Evolutionary conservation across 2,888 invertebrate genomes (phyloP), one percentile per base, ranked within the genome.

Genomic region (Apoda limacodes): DNA sequence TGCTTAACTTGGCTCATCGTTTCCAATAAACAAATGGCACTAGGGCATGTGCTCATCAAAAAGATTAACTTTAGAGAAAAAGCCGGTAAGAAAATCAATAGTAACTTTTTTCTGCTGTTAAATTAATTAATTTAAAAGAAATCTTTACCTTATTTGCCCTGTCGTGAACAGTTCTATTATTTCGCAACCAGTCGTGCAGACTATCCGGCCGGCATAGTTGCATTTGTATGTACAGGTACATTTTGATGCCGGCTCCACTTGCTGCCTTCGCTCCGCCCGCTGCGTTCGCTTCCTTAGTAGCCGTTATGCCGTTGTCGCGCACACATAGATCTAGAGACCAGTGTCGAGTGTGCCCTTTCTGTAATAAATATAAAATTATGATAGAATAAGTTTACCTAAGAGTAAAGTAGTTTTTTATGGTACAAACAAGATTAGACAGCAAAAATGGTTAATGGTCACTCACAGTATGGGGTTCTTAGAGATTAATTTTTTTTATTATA

Each of bases 201-300:
- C 93, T 96, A 52, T 93, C 89, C 51, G 89, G 87, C 30, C 87
- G 86, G 54, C 98, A 98, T 39, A 98, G 74, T 69, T 98, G 96
- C 98, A 98, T 98, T 78, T 98, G 98, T 61, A 98, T 98, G 62
- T 95, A 98, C 9, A 98, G 83, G 64, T 90, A 94, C 57, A 90
- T 86, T 56, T 83, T 83, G 38, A 36, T 42, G 14, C 31, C 33
- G 22, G 37, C 28, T 24, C 9, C 17, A 28, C 37, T 35, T 3
- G 22, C 27, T 3, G 21, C 15, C 11, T 25, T 31, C 9, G 35
- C 36, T 17, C 33, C 34, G 11, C 39, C 12, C 9, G 45, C 40
- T 25, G 60, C 63, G 30, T 51, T 52, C 48, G 58, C 46, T 51
- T 82, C 81, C 3, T n/a, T n/a, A n/a, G 37, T 35, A 3, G 22